These are phyloP conservation scores for Darevskia nairensis DNA, from an alignment of 2,797 vertebrate genomes.

Conservation along the genomic window DNA sequence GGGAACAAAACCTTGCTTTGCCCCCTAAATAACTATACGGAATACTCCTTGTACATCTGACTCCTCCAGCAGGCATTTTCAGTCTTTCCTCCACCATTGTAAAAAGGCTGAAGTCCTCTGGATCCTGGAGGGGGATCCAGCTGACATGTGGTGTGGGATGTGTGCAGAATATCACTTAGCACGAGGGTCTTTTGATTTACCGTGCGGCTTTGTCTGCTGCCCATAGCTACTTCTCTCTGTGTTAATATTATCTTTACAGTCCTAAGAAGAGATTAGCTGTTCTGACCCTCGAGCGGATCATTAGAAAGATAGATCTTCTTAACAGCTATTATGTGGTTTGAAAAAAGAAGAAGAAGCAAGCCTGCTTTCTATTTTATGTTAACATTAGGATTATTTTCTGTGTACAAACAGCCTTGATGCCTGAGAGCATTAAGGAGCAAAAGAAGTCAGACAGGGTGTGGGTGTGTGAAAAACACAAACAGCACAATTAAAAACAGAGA, in stretches of 20 bases:
- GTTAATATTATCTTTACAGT: constrained; percentile 68
- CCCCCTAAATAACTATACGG: neutral
- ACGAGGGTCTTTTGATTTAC: constrained; percentile 62
- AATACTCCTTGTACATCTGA: too few relatives aligned
- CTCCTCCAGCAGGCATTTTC: neutral
- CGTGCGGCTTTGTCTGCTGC: constrained; percentile 58
- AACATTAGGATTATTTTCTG: constrained; percentile 62
- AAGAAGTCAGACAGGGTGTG: neutral
- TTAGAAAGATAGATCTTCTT: constrained; percentile 70
- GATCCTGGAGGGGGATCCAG: neutral
- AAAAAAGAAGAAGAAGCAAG: constrained; percentile 51
- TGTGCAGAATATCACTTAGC: constrained; percentile 32
- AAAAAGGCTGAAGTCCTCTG: neutral
- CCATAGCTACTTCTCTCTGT: constrained; percentile 58
- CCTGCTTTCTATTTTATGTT: constrained; percentile 52
- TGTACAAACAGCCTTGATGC: constrained; percentile 44
- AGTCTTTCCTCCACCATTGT: neutral
- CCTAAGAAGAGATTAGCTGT: constrained; percentile 71
- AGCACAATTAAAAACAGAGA: neutral
- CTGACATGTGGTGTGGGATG: neutral
- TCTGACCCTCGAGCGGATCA: constrained; percentile 69
- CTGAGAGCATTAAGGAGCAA: constrained; percentile 31
- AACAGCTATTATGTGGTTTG: constrained; percentile 67
- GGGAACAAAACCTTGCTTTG: too few relatives aligned
- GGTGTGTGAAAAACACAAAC: neutral